These are phyloP conservation scores for Buathra laborator DNA, from an alignment of 2,888 invertebrate genomes.

Conservation along the genomic window DNA sequence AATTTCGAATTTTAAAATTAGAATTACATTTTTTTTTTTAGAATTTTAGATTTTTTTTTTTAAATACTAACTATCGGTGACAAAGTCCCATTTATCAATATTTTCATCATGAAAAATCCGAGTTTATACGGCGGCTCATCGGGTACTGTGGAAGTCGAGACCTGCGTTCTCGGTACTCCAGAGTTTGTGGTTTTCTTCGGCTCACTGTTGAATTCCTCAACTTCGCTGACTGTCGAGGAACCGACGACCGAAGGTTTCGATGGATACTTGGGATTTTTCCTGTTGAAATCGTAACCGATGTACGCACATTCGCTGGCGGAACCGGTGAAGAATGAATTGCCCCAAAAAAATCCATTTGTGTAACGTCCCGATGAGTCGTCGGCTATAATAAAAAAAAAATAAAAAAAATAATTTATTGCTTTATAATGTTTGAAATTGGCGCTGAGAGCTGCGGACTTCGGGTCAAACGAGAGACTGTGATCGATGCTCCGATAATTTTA, in stretches of 20 bases:
- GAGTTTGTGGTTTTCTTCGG: constrained; percentile 75
- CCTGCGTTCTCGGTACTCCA: constrained; percentile 66
- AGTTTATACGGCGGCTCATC: constrained; percentile 81
- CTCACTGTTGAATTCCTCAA: constrained; percentile 75
- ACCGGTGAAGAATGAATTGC: constrained; percentile 84
- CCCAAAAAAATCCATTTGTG: constrained; percentile 84
- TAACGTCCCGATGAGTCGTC: constrained; percentile 84
- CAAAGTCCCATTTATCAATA: constrained; percentile 79
- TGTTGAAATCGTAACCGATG: constrained; percentile 76
- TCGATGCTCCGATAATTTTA: neutral
- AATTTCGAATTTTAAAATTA: too few relatives aligned
- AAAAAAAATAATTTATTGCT: neutral
- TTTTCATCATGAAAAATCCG: constrained; percentile 82
- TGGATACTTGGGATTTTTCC: constrained; percentile 64
- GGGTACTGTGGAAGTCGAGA: constrained; percentile 47
- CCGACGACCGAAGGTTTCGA: constrained; percentile 45
- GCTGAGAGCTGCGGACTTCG: constrained; percentile 45
- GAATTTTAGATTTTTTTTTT: too few relatives aligned
- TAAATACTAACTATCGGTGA: constrained; percentile 74
- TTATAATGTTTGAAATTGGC: constrained; percentile 33
- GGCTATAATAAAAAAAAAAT: constrained; percentile 75
- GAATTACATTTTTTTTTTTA: too few relatives aligned
- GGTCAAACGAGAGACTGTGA: constrained; percentile 38
- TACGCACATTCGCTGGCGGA: constrained; percentile 83
- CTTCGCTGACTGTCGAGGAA: constrained; percentile 68